Evolutionary conservation across 2,888 invertebrate genomes (phyloP), one percentile per base, ranked within the genome.

Genomic region (Melanchra persicariae): DNA sequence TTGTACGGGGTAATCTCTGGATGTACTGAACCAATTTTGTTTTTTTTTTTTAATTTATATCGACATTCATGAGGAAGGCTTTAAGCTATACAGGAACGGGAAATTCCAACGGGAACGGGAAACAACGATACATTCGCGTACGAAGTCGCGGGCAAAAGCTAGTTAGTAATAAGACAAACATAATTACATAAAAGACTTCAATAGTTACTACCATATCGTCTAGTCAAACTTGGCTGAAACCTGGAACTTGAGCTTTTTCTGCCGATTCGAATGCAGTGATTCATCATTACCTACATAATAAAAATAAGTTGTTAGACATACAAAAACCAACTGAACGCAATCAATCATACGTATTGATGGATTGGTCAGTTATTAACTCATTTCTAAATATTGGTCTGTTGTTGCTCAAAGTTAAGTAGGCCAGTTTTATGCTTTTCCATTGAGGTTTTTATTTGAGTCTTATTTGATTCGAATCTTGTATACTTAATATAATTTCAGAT

Each of bases 321-420:
- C 37, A 66, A 79, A 75, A 74, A 80, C 62, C 66, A 63, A 59
- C 57, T 49, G 54, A 84, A 74, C 77, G 62, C 74, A 84, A 91
- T 91, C 91, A 87, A 91, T 91, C 91, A 91, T 65, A n/a, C n/a
- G 79, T 81, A 85, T 82, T 90, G 90, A 90, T 89, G 85, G 89
- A 91, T 91, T 83, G 84, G 55, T 72, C 65, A 59, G 72, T 81
- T 84, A 63, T 45, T 67, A 79, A 79, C 76, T 84, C 68, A 60
- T 70, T 78, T 51, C 67, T 79, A 70, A 62, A 74, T 61, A 76
- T 77, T 72, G 66, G 52, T 19, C 61, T 55, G 34, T 74, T 68
- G 10, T 61, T 67, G n/a, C 49, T 37, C 34, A 47, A 74, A 62
- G 49, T 54, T 63, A 55, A 52, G 47, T 70, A 55, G 15, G 24